These are phyloP conservation scores for Scaptomyza parva DNA, from an alignment of 2,888 invertebrate species.

Conservation along the genomic window DNA sequence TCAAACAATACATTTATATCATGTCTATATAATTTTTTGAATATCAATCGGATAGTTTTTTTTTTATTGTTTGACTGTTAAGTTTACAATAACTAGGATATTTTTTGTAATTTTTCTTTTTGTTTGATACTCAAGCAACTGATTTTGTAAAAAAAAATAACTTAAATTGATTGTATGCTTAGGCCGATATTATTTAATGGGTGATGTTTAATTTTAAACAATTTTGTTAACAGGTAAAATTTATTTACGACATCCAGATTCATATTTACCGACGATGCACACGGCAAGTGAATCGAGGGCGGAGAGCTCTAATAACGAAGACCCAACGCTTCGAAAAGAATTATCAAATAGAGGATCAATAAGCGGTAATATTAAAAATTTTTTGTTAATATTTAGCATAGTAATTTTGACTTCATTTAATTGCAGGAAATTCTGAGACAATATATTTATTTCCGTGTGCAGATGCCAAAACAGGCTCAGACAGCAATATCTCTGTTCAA, in stretches of 20 bases:
- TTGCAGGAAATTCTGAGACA: conserved; percentile 87
- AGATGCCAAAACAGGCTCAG: conserved; percentile 86
- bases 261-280: conserved; percentile 91
- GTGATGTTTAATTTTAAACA: background rate
- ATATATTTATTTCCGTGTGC: conserved; percentile 84
- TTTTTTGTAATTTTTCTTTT: too few species aligned
- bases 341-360: conserved; percentile 86
- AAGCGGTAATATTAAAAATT: conserved; percentile 51
- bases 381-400: background rate
- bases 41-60: too few species aligned
- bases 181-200: background rate
- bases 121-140: too few species aligned
- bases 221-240: conserved; percentile 86
- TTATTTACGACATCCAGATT: conserved; percentile 93
- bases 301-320: conserved; percentile 83
- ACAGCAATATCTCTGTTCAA: conserved; percentile 94
- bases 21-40: too few species aligned
- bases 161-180: too few species aligned
- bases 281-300: conserved; percentile 89
- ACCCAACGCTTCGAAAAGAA: conserved; percentile 54
- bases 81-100: too few species aligned
- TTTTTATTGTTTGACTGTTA: too few species aligned
- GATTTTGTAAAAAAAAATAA: too few species aligned
- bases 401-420: conserved; percentile 48
- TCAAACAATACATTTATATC: too few species aligned